Conservation (phyloP, 2,797 vertebrate species). For the Pampus argenteus region DNA sequence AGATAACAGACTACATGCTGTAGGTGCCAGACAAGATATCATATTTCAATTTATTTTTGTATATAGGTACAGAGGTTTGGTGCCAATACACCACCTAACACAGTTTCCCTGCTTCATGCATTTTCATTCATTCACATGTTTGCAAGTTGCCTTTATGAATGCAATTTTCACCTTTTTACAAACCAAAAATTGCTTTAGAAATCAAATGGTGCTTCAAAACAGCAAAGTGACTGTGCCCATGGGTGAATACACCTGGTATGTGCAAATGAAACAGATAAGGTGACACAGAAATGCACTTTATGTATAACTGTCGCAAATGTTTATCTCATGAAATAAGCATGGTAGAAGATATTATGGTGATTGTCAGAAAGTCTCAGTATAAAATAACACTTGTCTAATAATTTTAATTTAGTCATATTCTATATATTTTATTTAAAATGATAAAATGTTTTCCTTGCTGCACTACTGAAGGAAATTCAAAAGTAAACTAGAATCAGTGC, state of each 20-base stretch:
- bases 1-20: constrained; percentile 26
- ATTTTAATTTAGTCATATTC: neutral
- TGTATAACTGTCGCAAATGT: neutral
- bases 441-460: neutral
- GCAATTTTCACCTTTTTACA: constrained; percentile 56
- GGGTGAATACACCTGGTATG: constrained; percentile 9
- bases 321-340: neutral
- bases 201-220: constrained; percentile 30
- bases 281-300: constrained; percentile 6
- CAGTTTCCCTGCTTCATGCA: constrained; percentile 20
- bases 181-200: constrained; percentile 26
- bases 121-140: constrained; percentile 52
- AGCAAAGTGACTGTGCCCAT: neutral
- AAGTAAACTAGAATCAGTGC: neutral
- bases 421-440: neutral
- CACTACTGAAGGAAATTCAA: neutral
- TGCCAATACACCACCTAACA: constrained; percentile 28
- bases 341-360: too few relatives aligned
- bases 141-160: constrained; percentile 13
- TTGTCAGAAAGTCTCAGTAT: too few relatives aligned
- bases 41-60: constrained; percentile 44
- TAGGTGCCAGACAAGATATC: constrained; percentile 46
- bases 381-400: neutral
- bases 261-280: constrained; percentile 34
- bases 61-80: constrained; percentile 43